Percentiles rank a stretch among this genome's conserved stretches.
Evolutionary conservation across 2,797 vertebrate genomes (phyloP).

Genomic region (Gadopsis bispinosus): DNA sequence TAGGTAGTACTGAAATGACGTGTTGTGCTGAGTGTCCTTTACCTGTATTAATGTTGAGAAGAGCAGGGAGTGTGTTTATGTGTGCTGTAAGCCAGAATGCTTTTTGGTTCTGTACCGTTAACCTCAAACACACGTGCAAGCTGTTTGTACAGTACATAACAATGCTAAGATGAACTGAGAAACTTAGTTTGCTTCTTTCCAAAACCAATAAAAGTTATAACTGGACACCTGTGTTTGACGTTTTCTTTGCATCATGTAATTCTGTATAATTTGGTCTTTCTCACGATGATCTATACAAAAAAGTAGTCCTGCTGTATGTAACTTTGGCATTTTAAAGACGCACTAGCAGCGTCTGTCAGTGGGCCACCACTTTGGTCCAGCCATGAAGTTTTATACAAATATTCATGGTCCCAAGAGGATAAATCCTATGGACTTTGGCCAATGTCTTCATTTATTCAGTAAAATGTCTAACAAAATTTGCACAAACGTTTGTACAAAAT

Average conservation of each 20-base stretch:
- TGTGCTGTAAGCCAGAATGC: constrained; percentile 75
- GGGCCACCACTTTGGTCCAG: no score
- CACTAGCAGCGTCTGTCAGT: not conserved
- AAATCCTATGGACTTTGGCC: no score
- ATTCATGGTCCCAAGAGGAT: not conserved
- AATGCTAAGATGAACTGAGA: constrained; percentile 81
- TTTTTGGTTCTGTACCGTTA: constrained; percentile 79
- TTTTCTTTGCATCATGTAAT: constrained; percentile 17
- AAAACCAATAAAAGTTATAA: constrained; percentile 88
- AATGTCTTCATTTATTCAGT: no score
- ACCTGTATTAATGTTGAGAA: constrained; percentile 65
- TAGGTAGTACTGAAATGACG: constrained; percentile 68
- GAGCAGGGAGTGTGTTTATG: constrained; percentile 71
- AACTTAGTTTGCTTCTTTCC: constrained; percentile 86
- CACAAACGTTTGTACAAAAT: no score
- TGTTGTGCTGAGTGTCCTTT: constrained; percentile 70
- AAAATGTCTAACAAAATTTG: no score
- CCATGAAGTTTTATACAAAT: no score
- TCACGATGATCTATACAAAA: not conserved
- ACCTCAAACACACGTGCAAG: constrained; percentile 82
- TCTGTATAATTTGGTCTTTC: not conserved
- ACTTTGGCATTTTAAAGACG: not conserved
- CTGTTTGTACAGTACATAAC: constrained; percentile 83
- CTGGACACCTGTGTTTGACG: constrained; percentile 55
- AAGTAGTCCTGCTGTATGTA: not conserved